Conservation (phyloP, 1,140 invertebrate species). For the Drosophila chauvacae region DNA sequence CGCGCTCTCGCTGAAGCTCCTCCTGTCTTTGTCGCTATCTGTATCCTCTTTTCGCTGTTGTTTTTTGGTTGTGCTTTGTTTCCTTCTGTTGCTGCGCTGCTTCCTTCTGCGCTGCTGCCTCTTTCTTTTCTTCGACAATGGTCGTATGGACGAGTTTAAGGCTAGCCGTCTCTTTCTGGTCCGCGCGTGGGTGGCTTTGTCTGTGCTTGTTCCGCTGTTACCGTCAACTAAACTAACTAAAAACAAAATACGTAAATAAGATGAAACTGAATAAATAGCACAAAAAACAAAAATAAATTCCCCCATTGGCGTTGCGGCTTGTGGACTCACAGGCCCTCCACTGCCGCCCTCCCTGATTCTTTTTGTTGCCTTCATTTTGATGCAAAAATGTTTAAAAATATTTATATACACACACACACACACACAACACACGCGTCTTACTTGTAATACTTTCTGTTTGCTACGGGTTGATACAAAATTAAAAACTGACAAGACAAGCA, state of each 20-base stretch:
- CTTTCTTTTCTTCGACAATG: background rate
- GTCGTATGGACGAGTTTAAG: background rate
- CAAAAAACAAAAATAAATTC: background rate
- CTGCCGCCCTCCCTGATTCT: constrained; percentile 8
- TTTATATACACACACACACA: background rate
- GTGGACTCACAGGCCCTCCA: background rate
- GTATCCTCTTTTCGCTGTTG: background rate
- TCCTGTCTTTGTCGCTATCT: constrained; percentile 7
- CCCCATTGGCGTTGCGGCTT: background rate
- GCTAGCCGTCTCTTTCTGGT: constrained; percentile 11
- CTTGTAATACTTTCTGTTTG: constrained; percentile 32
- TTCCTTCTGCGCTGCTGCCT: constrained; percentile 3
- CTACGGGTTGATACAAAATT: background rate
- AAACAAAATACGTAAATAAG: constrained; percentile 8
- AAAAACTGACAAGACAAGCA: constrained; percentile 10
- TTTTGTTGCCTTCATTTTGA: constrained; percentile 8
- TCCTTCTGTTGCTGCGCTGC: constrained; percentile 2
- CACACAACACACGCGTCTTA: constrained; percentile 3
- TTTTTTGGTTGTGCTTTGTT: background rate
- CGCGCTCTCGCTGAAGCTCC: constrained; percentile 3
- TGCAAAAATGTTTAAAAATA: background rate
- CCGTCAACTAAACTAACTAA: constrained; percentile 16
- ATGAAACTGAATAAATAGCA: constrained; percentile 4
- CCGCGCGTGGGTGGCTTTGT: constrained; percentile 21
- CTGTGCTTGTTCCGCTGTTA: constrained; percentile 32